Conservation (phyloP, 2,113 vertebrate species). For the Bos javanicus region DNA sequence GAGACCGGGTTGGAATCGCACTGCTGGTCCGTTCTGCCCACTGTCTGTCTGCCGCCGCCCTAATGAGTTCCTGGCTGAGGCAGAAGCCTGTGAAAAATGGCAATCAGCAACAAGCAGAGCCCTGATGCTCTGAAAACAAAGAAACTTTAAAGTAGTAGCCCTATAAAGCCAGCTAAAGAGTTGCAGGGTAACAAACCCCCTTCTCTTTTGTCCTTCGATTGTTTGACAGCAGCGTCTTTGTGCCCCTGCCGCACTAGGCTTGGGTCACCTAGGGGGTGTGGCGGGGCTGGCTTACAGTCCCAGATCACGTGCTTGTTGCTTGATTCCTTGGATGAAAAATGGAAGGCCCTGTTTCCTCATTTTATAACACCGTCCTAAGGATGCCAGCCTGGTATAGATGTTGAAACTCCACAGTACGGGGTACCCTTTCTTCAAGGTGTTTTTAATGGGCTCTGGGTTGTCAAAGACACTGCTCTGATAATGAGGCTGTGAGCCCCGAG, state of each 20-base stretch:
- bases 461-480: slow-evolving; percentile 58
- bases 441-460: slow-evolving; percentile 66
- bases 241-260: neutral
- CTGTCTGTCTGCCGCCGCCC: neutral
- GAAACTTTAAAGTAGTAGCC: slow-evolving; percentile 36
- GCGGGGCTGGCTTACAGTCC: neutral
- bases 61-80: slow-evolving; percentile 35
- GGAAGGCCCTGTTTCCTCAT: slow-evolving; percentile 23
- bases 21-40: neutral
- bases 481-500: slow-evolving; percentile 50
- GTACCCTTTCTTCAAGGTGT: slow-evolving; percentile 62
- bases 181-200: slow-evolving; percentile 52
- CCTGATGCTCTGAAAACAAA: slow-evolving; percentile 58
- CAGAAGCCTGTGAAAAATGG: slow-evolving; percentile 62
- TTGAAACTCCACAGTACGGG: slow-evolving; percentile 1
- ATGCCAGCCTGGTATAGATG: slow-evolving; percentile 4
- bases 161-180: slow-evolving; percentile 55
- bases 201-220: neutral
- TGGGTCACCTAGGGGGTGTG: neutral
- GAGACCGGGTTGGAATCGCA: neutral
- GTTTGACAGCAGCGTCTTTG: neutral
- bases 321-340: slow-evolving; percentile 49
- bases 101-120: neutral
- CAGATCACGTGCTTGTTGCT: neutral
- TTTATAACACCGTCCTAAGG: slow-evolving; percentile 45